Percentiles rank a stretch among this genome's conserved stretches.
Conservation (phyloP, 1,140 invertebrate species). For the Eumaeus atala region DNA sequence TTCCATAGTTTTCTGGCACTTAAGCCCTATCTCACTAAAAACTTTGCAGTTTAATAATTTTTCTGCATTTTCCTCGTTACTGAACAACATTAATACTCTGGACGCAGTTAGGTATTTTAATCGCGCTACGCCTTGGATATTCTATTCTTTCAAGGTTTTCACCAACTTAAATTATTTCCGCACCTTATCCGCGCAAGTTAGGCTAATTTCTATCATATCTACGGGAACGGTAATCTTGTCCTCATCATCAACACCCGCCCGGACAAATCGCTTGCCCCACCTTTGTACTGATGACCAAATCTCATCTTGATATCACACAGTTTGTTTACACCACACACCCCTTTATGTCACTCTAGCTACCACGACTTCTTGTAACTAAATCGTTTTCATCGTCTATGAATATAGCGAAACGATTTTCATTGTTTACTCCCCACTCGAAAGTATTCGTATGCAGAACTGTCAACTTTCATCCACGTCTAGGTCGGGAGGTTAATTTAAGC, state of each 20-base stretch:
- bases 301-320: conserved; percentile 3
- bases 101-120: conserved; percentile 21
- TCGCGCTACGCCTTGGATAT: conserved; percentile 13
- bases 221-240: not conserved
- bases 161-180: conserved; percentile 21
- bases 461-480: too few relatives aligned
- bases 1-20: conserved; percentile 15
- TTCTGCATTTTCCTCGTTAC: conserved; percentile 15
- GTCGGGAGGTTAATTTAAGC: too few relatives aligned
- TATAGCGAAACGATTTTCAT: too few relatives aligned
- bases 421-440: too few relatives aligned
- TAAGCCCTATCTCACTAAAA: conserved; percentile 19
- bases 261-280: conserved; percentile 7
- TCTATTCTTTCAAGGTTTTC: conserved; percentile 19
- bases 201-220: conserved; percentile 12
- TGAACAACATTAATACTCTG: conserved; percentile 20
- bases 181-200: conserved; percentile 7
- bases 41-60: conserved; percentile 9
- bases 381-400: too few relatives aligned
- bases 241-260: not conserved
- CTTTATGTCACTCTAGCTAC: too few relatives aligned
- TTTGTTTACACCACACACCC: too few relatives aligned
- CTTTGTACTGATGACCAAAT: conserved; percentile 7
- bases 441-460: too few relatives aligned
- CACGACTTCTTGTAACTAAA: too few relatives aligned